Conservation (phyloP, 2,888 invertebrate species). For the Calephelis perditalis region DNA sequence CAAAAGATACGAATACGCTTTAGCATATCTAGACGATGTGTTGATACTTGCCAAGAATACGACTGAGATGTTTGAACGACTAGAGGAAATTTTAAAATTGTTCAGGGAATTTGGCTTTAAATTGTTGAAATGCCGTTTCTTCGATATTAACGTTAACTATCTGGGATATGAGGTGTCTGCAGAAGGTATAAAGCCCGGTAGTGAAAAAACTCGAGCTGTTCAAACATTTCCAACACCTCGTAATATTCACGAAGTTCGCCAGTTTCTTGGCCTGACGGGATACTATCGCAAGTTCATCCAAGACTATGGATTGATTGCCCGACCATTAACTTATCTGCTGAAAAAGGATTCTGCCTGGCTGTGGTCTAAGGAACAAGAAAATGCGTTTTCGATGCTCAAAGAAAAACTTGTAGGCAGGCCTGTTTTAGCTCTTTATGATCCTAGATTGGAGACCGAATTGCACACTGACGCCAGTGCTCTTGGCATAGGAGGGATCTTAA, state of each 20-base stretch:
- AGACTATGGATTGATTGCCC: conserved; percentile 20
- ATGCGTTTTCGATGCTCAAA: no score
- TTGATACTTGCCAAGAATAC: conserved; percentile 5
- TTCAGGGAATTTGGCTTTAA: conserved; percentile 22
- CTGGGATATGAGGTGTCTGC: conserved; percentile 30
- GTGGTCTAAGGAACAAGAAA: no score
- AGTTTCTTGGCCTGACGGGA: conserved; percentile 30
- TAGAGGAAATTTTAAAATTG: conserved; percentile 25
- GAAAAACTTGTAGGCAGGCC: no score
- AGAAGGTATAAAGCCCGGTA: conserved; percentile 26
- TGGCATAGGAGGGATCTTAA: conserved; percentile 18
- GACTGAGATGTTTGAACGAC: conserved; percentile 13
- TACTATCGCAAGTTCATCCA: conserved; percentile 26
- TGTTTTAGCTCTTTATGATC: no score
- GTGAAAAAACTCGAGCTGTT: conserved; percentile 24
- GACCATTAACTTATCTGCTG: conserved; percentile 22
- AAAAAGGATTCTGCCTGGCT: conserved; percentile 24
- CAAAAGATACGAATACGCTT: conserved; percentile 1
- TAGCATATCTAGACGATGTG: conserved; percentile 10
- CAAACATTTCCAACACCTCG: conserved; percentile 25
- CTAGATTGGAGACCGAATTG: neutral
- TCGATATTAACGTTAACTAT: conserved; percentile 26
- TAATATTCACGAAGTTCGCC: conserved; percentile 29
- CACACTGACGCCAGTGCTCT: conserved; percentile 22
- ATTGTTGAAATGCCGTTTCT: conserved; percentile 27